Conservation (phyloP, 30 jellyfish, hydroid and myxozoan genomes). For the Chrysaora quinquecirrha region DNA sequence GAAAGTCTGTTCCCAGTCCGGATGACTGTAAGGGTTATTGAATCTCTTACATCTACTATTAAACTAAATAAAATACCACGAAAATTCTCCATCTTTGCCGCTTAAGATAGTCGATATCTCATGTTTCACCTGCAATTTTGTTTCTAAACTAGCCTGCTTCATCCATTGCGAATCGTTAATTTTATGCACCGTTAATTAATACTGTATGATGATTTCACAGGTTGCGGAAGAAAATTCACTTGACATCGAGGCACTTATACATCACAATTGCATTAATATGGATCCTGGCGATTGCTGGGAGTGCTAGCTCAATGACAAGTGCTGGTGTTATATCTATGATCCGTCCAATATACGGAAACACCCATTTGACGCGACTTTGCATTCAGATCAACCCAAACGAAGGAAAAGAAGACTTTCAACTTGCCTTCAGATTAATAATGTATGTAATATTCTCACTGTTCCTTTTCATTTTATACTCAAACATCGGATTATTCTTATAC, state of each 20-base stretch:
- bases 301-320: constrained; percentile 46
- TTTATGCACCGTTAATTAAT: too few species aligned
- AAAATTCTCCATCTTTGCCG: too few species aligned
- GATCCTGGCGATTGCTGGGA: constrained; percentile 50
- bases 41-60: too few species aligned
- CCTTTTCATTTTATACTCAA: constrained; percentile 46
- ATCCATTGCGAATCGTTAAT: too few species aligned
- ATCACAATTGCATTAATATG: constrained; percentile 36
- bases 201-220: too few species aligned
- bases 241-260: constrained; percentile 36
- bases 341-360: constrained; percentile 55
- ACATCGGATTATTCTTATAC: constrained; percentile 14
- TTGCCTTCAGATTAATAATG: constrained; percentile 37
- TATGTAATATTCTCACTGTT: constrained; percentile 36
- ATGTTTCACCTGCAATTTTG: too few species aligned
- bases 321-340: constrained; percentile 58
- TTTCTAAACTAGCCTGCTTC: too few species aligned
- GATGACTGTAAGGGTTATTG: too few species aligned
- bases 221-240: constrained; percentile 27
- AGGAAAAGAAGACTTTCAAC: constrained; percentile 32
- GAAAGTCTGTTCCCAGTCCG: too few species aligned
- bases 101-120: too few species aligned
- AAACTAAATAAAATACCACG: too few species aligned
- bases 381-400: constrained; percentile 43
- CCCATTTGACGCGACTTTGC: constrained; percentile 50